Base-by-base conservation (phyloP, 2,888 invertebrate species). In the Eristalis pertinax region DNA sequence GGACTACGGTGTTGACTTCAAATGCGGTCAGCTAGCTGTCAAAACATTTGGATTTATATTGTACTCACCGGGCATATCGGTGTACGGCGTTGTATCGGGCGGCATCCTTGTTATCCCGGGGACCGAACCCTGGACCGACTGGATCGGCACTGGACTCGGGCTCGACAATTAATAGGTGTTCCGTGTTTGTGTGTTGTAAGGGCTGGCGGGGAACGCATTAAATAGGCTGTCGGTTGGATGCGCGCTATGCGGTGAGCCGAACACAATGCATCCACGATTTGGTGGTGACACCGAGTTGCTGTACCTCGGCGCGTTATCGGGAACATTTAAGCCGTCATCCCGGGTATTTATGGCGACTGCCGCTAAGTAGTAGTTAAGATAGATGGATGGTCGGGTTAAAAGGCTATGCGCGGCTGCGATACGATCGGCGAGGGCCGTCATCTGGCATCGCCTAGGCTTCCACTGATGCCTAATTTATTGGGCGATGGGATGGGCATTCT, bases 41-140 rank as follows among this genome's bases (percentile, higher is more conserved):
- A 92, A 91, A 92, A 92, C 91, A 92, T 90, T 88, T 91, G 91
- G 91, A 92, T 92, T 92, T 92, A 92, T 92, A 76, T 84, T 87
- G 84, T 87, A 79, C 79, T 80, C 84, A 75, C 84, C 75, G 83
- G 76, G 64, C 77, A 78, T 73, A 77, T 85, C 85, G 77, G 72
- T 77, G 50, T 50, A 72, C 69, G 74, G 43, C 79, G 65, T 13
- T 32, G 68, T 77, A 69, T 77, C 77, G 11, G 73, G 77, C 87
- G 87, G 87, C 84, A 87, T 87, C 87, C 87, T 87, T 87, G 84
- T 87, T 79, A 87, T 87, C 32, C 32, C 60, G 24, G 26, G 24
- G 26, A 26, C 60, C 15, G 26, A 13, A 60, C 60, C 60, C 24
- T 32, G 60, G 15, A 15, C 24, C 60, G 15, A 32, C 24, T 32